Evolutionary conservation across 2,113 vertebrate species (phyloP).

Genomic region (Halichoerus grypus): DNA sequence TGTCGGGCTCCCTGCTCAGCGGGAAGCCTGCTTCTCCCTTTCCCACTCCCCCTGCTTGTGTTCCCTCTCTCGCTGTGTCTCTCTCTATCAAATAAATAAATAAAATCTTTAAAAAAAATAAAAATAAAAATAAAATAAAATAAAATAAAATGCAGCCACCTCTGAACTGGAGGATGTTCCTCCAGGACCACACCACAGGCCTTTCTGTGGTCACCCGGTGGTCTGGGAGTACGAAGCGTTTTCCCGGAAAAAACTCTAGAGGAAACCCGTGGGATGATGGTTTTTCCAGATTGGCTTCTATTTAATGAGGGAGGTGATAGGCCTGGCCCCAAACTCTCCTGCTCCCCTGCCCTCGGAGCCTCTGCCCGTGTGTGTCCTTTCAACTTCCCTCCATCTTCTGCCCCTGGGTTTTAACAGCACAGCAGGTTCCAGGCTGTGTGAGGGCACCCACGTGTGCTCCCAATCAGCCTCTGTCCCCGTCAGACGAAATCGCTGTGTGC

Average conservation of each 20-base stretch:
- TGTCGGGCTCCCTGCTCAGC: no score
- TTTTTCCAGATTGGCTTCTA: neutral
- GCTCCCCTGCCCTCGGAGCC: fast-evolving
- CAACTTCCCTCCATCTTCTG: neutral
- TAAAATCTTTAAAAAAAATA: no score
- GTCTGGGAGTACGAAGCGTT: fast-evolving
- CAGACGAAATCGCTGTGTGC: neutral
- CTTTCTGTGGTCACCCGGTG: fast-evolving
- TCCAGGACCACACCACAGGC: no score
- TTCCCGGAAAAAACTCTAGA: neutral
- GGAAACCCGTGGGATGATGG: neutral
- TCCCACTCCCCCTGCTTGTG: no score
- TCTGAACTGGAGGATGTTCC: neutral
- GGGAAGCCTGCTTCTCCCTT: no score
- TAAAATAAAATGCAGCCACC: no score
- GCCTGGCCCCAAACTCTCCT: fast-evolving
- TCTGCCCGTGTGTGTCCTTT: neutral
- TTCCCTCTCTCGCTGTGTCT: no score
- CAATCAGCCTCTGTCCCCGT: neutral
- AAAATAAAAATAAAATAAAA: no score
- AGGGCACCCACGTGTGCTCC: neutral
- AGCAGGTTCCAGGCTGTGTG: neutral
- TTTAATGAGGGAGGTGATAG: fast-evolving
- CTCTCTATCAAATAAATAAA: no score
- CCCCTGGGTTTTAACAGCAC: neutral